Evolutionary conservation across 92 coral and sea anemone species (phyloP), one percentile per base, ranked within the genome.

Genomic region (Plumapathes pennacea): DNA sequence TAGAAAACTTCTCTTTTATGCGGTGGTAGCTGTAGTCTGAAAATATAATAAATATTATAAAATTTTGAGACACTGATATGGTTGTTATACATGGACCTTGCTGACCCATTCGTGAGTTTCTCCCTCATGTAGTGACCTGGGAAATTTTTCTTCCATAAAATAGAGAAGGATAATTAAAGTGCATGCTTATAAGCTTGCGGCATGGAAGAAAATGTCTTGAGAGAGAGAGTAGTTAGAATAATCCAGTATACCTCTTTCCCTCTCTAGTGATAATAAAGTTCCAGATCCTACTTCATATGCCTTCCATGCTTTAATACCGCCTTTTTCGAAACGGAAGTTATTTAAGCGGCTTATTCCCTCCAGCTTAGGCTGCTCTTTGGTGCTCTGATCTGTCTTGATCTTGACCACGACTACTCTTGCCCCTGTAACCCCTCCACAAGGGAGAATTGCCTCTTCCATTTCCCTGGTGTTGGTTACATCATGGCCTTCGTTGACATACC

Each of bases 221-320:
- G 13, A 28, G 18, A 34, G 38, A 1, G 39, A 26, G n/a, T n/a
- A n/a, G n/a, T n/a, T n/a, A n/a, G 17, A 17, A 21, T 1, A 24
- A 15, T 45, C 34, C 32, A 43, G 19, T 52, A 18, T 62, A 46
- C 48, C 55, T 62, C 22, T 4, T 23, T 25, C 44, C 50, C 27
- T 25, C 66, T 43, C n/a, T n/a, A n/a, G n/a, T n/a, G n/a, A n/a
- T n/a, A n/a, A n/a, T n/a, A n/a, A n/a, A n/a, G n/a, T 62, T 26
- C 72, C 79, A 14, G 3, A 23, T 34, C 79, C 73, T 18, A 71
- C 58, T 19, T 47, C 50, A 25, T 32, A 71, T 5, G 79, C 79
- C 61, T 26, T 14, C 79, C 79, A 71, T 32, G 54, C 70, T 7
- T 38, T 59, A 46, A 71, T 49, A 15, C 15, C 38, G 2, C 45